A percentile compares a stretch with the other conserved stretches of the same genome.
These are phyloP conservation scores for Tinea trinotella DNA, from an alignment of 2,888 invertebrate genomes.

Conservation along the genomic window DNA sequence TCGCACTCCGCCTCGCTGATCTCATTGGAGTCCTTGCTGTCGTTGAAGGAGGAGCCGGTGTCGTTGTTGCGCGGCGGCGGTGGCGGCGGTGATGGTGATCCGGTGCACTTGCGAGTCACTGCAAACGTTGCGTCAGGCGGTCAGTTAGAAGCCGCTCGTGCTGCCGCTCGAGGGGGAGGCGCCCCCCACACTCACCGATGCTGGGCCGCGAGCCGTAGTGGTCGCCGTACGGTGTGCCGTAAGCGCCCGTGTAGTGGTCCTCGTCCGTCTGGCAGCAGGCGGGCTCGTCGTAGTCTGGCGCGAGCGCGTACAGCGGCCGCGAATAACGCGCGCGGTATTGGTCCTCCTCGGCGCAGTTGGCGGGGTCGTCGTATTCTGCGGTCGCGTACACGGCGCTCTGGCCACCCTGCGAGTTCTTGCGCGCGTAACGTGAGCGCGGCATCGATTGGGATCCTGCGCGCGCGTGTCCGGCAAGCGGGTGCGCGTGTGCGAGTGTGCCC, in stretches of 20 bases:
- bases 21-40: conserved; percentile 95
- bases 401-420: conserved; percentile 84
- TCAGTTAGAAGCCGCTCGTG: too few species aligned
- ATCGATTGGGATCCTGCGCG: conserved; percentile 92
- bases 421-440: conserved; percentile 80
- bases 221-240: conserved; percentile 91
- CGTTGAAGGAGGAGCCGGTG: conserved; percentile 88
- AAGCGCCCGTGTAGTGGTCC: conserved; percentile 92
- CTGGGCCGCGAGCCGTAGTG: conserved; percentile 89
- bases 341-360: conserved; percentile 92
- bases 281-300: conserved; percentile 94
- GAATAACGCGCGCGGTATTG: conserved; percentile 87
- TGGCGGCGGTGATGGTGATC: conserved; percentile 82
- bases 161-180: too few species aligned
- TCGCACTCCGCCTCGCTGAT: conserved; percentile 95
- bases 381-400: conserved; percentile 87
- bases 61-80: conserved; percentile 86
- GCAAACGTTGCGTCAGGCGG: too few species aligned
- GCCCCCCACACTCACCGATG: conserved; percentile 75
- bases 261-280: conserved; percentile 93
- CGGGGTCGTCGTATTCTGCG: conserved; percentile 94
- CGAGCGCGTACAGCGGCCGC: conserved; percentile 75
- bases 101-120: too few species aligned
- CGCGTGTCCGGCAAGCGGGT: conserved; percentile 81
- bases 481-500: conserved; percentile 87